These are phyloP conservation scores for Drosophila maculinotata DNA, from an alignment of 2,888 invertebrate species.

Conservation along the genomic window DNA sequence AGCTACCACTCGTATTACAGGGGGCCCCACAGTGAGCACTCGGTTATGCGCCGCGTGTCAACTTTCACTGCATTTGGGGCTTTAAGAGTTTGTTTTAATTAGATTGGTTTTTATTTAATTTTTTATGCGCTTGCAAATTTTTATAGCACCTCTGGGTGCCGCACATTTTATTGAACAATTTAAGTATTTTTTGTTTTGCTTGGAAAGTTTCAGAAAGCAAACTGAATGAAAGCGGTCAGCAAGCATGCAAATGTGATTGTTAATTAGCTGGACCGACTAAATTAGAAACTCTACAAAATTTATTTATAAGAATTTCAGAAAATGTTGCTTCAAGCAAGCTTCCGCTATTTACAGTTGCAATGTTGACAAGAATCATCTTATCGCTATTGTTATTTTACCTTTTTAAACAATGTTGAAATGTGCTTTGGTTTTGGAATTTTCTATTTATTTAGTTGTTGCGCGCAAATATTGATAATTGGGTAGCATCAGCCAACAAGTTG, in stretches of 20 bases:
- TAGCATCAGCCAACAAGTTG: too few relatives aligned
- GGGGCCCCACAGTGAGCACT: slow-evolving; percentile 24
- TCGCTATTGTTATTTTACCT: slow-evolving; percentile 11
- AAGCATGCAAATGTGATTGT: slow-evolving; percentile 33
- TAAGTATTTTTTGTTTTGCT: slow-evolving; percentile 15
- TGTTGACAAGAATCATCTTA: slow-evolving; percentile 16
- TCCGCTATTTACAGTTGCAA: slow-evolving; percentile 7
- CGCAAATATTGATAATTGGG: slow-evolving; percentile 28
- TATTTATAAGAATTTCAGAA: slow-evolving; percentile 4
- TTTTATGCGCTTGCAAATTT: slow-evolving; percentile 21
- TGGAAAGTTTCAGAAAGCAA: slow-evolving; percentile 25
- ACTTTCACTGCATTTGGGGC: slow-evolving; percentile 30
- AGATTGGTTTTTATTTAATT: slow-evolving; percentile 2
- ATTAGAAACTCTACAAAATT: slow-evolving; percentile 10
- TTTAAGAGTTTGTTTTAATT: slow-evolving; percentile 28
- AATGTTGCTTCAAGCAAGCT: background rate
- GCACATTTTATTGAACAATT: slow-evolving; percentile 2
- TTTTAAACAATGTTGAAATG: slow-evolving; percentile 5
- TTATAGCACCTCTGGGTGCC: slow-evolving; percentile 5
- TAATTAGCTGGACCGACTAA: slow-evolving; percentile 10
- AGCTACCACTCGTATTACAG: slow-evolving; percentile 30
- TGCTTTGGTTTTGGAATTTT: background rate
- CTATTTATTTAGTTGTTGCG: slow-evolving; percentile 5
- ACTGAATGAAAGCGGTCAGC: slow-evolving; percentile 14
- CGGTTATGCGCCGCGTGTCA: slow-evolving; percentile 11